Percentiles rank a stretch among this genome's conserved stretches.
These are phyloP conservation scores for Balearica regulorum DNA, from an alignment of 2,797 vertebrate species.

Conservation along the genomic window DNA sequence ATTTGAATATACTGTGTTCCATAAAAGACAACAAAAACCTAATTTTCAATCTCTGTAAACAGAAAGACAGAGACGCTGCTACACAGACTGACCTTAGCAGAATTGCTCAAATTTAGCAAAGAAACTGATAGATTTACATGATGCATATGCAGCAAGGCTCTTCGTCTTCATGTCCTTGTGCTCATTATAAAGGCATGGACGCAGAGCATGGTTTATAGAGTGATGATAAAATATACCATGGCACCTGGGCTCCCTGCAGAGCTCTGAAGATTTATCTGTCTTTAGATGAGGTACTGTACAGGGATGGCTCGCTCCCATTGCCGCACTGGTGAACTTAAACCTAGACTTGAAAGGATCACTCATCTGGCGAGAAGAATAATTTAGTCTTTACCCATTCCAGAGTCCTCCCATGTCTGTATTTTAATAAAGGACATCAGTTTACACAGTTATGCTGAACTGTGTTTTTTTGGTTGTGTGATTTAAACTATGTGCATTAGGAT, in stretches of 20 bases:
- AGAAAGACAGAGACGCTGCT: background rate
- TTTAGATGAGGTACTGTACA: constrained; percentile 56
- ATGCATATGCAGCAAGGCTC: constrained; percentile 56
- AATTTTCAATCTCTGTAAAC: constrained; percentile 16
- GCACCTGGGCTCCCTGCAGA: constrained; percentile 64
- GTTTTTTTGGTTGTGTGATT: constrained; percentile 39
- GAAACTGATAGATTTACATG: constrained; percentile 68
- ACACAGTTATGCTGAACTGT: constrained; percentile 38
- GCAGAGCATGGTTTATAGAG: constrained; percentile 61
- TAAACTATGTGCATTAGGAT: constrained; percentile 1
- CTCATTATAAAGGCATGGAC: constrained; percentile 69
- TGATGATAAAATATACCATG: constrained; percentile 68
- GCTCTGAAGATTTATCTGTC: constrained; percentile 66
- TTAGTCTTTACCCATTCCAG: constrained; percentile 34
- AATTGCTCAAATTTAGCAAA: constrained; percentile 61
- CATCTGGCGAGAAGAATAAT: constrained; percentile 53
- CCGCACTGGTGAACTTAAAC: constrained; percentile 37
- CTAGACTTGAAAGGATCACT: constrained; percentile 59
- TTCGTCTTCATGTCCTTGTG: constrained; percentile 59
- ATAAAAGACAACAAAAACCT: constrained; percentile 3
- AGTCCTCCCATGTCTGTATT: background rate
- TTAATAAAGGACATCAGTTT: constrained; percentile 64
- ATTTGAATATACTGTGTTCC: background rate
- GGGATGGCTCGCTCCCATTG: background rate
- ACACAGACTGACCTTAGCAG: constrained; percentile 37